Base-by-base conservation (phyloP, 2,797 vertebrate species). In the Miichthys miiuy region DNA sequence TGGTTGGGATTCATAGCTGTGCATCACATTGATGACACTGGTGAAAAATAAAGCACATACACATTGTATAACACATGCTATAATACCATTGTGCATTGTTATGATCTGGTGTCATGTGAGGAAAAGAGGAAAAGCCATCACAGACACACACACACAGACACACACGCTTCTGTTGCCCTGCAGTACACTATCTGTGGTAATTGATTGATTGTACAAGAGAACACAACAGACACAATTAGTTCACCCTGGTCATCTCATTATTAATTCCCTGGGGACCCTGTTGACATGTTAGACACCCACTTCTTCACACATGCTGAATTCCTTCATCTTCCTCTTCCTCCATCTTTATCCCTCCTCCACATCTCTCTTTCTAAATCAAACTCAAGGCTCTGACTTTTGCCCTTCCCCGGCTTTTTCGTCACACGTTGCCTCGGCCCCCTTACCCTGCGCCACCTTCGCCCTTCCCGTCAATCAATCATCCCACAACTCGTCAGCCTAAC, bases 161-260 rank as follows among this genome's bases (percentile, higher is more conserved):
- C 41, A 72, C 56, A 62, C 0, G 2, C 64, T 48, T 55, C 50
- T 55, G n/a, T 57, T 69, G 75, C 66, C 83, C 83, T 78, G 56
- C 68, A 72, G 77, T 68, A 68, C 63, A 73, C 87, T 70, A 52
- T 78, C 71, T 82, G 66, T 63, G 60, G 63, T 92, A 91, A 91
- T 82, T 92, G 92, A 95, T 94, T 92, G 89, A 95, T 93, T 90
- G 87, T 81, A 93, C 84, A 88, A 83, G 89, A 91, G 86, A 92
- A 87, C 84, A 89, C 88, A 92, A 90, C 90, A 91, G 87, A 91
- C 88, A 86, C 89, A 92, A 93, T 94, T 91, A 93, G 90, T 87
- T 89, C 81, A 92, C 84, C 89, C 75, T 79, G 90, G 88, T 93
- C 88, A 89, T 92, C 87, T 89, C 23, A 51, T 90, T 88, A 88